These are phyloP conservation scores for Daktulosphaira vitifoliae DNA, from an alignment of 1,140 invertebrate genomes.

Conservation along the genomic window DNA sequence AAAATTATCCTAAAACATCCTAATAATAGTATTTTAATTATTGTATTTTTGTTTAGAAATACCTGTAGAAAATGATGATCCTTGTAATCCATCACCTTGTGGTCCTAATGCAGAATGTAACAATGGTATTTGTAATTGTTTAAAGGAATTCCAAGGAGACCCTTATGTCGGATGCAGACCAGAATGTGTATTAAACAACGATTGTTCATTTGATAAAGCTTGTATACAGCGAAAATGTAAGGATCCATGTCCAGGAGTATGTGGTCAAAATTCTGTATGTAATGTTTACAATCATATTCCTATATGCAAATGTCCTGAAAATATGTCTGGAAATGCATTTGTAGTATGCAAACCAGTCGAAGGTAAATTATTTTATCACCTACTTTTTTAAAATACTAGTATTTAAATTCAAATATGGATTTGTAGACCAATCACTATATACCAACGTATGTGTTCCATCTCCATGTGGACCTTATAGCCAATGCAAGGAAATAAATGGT, in stretches of 20 bases:
- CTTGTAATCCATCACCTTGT: conserved; percentile 67
- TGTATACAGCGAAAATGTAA: conserved; percentile 67
- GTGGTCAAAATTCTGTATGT: conserved; percentile 60
- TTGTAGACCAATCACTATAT: conserved; percentile 37
- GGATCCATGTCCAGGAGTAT: conserved; percentile 65
- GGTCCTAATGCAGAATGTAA: conserved; percentile 67
- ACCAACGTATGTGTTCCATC: conserved; percentile 47
- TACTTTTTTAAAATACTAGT: conserved; percentile 43
- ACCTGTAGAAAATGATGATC: conserved; percentile 42
- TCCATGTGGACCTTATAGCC: conserved; percentile 49
- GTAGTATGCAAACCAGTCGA: conserved; percentile 50
- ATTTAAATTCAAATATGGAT: conserved; percentile 35
- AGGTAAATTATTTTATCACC: conserved; percentile 48
- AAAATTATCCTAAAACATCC: background rate
- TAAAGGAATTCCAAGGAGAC: conserved; percentile 49
- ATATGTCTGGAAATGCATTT: conserved; percentile 65
- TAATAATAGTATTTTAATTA: background rate
- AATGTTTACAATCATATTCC: conserved; percentile 57
- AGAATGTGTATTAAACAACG: conserved; percentile 57
- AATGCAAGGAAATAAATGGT: conserved; percentile 55
- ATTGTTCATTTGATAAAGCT: conserved; percentile 55
- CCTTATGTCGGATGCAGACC: conserved; percentile 54
- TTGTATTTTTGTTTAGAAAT: conserved; percentile 35
- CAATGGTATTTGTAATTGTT: conserved; percentile 58
- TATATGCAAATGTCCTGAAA: conserved; percentile 57